phyloP scores from a whole-genome alignment of 2,113 vertebrate genomes.

The Nothobranchius furzeri region DNA sequence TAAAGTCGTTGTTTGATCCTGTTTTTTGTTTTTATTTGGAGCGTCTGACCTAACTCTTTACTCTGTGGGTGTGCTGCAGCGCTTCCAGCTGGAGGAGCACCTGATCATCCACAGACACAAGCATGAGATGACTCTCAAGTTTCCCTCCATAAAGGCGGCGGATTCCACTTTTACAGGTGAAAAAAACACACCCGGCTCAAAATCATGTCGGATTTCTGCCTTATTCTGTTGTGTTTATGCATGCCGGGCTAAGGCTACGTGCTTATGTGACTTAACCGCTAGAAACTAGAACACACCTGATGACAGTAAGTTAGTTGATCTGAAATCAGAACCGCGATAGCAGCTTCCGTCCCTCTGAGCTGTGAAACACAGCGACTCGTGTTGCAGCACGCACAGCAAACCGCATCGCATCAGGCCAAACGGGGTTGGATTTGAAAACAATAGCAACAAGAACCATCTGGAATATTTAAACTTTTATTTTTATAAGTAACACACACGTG shows the following conservation, averaged over 20 bases:
- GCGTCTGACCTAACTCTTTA: constrained; percentile 44
- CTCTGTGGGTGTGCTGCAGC: constrained; percentile 78
- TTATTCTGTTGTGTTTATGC: too few relatives aligned
- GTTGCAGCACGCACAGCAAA: constrained; percentile 44
- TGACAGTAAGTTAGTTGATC: constrained; percentile 40
- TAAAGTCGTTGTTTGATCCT: too few relatives aligned
- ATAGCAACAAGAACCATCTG: neutral
- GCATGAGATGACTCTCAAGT: constrained; percentile 99
- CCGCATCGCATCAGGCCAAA: constrained; percentile 39
- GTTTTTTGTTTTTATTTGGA: neutral
- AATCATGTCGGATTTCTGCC: too few relatives aligned
- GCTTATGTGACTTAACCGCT: too few relatives aligned
- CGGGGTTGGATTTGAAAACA: constrained; percentile 36
- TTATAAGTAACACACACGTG: neutral
- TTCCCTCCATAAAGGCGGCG: constrained; percentile 92
- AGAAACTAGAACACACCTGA: neutral
- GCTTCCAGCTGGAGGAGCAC: constrained; percentile 96
- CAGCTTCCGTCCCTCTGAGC: constrained; percentile 33
- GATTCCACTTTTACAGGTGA: constrained; percentile 92
- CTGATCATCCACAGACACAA: constrained; percentile 98
- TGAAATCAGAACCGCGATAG: constrained; percentile 57
- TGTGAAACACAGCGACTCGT: constrained; percentile 44
- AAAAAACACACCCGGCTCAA: neutral
- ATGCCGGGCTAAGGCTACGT: too few relatives aligned
- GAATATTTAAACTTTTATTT: constrained; percentile 2